Base-by-base conservation (phyloP, 2,888 invertebrate species). In the Stenoptilia bipunctidactyla region DNA sequence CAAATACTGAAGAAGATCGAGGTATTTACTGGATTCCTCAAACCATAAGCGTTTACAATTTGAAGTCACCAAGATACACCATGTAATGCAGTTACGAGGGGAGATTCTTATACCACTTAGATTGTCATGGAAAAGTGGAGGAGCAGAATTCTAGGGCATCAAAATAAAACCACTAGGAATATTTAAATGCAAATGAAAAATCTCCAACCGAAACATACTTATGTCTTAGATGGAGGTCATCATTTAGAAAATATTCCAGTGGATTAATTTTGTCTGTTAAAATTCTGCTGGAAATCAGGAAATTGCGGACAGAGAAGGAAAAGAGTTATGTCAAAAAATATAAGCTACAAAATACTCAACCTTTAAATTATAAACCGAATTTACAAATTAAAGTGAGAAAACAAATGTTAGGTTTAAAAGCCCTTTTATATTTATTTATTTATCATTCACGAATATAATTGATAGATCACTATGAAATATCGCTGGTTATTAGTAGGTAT, bases 71-170 rank as follows among this genome's bases (percentile, higher is more conserved):
- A 83, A 80, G 72, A 76, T 30, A 12, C 20, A 20, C 20, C 30
- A 8, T 76, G 73, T 72, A 83, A 84, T 85, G 80, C 85, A 85
- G 85, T 85, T 80, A 85, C 85, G 84, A 85, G 85, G 80, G 82
- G 85, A 85, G 85, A 85, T 84, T 74, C 58, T 58, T 52, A 36
- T 53, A 82, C 82, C 82, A 80, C 83, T 75, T 56, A 43, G 61
- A 9, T 3, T 8, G 30, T 30, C 12, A 3, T 10, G 30, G 30
- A 30, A 30, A 20, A 20, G 20, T 20, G 20, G 20, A 20, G 20
- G 3, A 20, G 20, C 8, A 20, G 20, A 20, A 20, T 20, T 20
- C 8, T 20, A 8, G 8, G 20, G 4, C 20, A 5, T 5, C 20
- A 20, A 20, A 20, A 20, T 8, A 5, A 20, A 20, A 20, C 20